These are phyloP conservation scores for Julus scanicus DNA, from an alignment of 2,888 invertebrate species.

Conservation along the genomic window DNA sequence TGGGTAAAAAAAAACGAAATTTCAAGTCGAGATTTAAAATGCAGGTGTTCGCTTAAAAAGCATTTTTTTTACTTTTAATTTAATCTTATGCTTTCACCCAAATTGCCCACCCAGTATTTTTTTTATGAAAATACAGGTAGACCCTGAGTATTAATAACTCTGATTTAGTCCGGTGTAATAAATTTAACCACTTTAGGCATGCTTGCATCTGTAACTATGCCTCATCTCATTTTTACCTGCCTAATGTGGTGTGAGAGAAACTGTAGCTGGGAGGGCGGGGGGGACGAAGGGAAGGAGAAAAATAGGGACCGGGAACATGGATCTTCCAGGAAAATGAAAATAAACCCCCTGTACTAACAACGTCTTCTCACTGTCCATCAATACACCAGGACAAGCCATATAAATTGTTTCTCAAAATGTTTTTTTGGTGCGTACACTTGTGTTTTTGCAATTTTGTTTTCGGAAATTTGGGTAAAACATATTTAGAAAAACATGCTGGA, in stretches of 20 bases:
- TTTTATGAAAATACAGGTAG: background rate
- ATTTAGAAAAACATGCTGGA: too few relatives aligned
- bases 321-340: too few relatives aligned
- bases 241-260: background rate
- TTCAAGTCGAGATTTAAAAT: background rate
- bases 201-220: background rate
- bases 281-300: too few relatives aligned
- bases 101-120: slow-evolving; percentile 16
- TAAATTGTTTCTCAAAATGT: too few relatives aligned
- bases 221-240: background rate
- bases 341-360: too few relatives aligned
- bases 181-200: slow-evolving; percentile 8
- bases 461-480: too few relatives aligned
- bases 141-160: background rate
- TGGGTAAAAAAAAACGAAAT: background rate
- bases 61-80: slow-evolving; percentile 2
- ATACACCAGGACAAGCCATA: too few relatives aligned
- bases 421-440: too few relatives aligned
- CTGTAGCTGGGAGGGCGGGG: background rate
- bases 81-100: background rate
- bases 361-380: too few relatives aligned
- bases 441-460: too few relatives aligned
- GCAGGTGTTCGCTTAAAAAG: background rate
- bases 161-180: background rate
- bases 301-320: background rate